Evolutionary conservation across 2,113 vertebrate species (phyloP), one percentile per base, ranked within the genome.

Genomic region (Rhodinocichla rosea): DNA sequence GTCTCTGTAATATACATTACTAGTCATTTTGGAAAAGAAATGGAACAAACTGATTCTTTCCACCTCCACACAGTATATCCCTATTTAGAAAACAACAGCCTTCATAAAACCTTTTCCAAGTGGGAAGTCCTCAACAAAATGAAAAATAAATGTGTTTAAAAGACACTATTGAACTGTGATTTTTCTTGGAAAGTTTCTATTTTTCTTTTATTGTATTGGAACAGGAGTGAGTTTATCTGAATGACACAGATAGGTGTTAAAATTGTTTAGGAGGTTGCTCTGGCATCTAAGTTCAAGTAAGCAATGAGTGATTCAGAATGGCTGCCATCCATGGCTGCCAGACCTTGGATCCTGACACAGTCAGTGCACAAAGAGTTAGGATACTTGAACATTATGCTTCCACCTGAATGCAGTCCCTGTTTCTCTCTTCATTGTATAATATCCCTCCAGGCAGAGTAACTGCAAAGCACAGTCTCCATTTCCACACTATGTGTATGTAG

Each of bases 161-260:
- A 85, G 81, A 52, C 91, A 39, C 17, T 83, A 44, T 63, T 94
- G 87, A 95, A 64, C 45, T 64, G 60, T 86, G 76, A 75, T 90
- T 95, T 96, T 95, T 78, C 79, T 97, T 95, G 84, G 62, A 93
- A 95, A 74, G 86, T 26, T 79, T 85, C 60, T 90, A 10, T 60
- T 32, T 90, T 88, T 77, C 42, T 85, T 83, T 90, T 91, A 59
- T 83, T 91, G 65, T 86, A 60, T 42, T 90, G 39, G 83, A 95
- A 97, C 68, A 71, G 44, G 50, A 94, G 13, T 68, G 35, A 79
- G 65, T 96, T 96, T 96, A 90, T 97, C 91, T 95, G 83, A 90
- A 89, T 78, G 52, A 89, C 85, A 91, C 57, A 93, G 70, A 68
- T 40, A 93, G 52, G 59, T 89, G 92, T 83, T 93, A 90, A 95